Percentiles rank a stretch among this genome's conserved stretches.
Evolutionary conservation across 92 coral and sea anemone species (phyloP).

Genomic region (Chrysogorgia sp.): DNA sequence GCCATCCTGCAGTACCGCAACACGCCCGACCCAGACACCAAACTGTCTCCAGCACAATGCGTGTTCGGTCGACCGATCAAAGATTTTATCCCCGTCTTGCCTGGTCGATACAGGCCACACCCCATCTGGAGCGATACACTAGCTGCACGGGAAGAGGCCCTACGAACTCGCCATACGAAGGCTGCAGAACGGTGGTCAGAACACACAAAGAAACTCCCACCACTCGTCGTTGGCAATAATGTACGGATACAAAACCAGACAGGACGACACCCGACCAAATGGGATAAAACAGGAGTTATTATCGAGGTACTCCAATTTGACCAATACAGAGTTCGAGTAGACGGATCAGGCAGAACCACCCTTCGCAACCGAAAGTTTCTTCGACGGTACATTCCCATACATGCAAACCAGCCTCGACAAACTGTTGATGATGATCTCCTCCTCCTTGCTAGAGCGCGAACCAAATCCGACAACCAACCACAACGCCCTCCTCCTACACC

Average conservation of each 20-base stretch:
- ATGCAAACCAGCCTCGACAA: neutral
- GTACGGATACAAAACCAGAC: conserved; percentile 56
- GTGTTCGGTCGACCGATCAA: conserved; percentile 28
- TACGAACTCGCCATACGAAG: conserved; percentile 41
- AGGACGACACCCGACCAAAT: conserved; percentile 43
- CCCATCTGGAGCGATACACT: conserved; percentile 47
- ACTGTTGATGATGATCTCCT: neutral
- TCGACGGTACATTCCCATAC: conserved; percentile 21
- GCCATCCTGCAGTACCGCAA: no score
- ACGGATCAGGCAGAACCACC: conserved; percentile 55
- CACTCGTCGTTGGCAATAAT: conserved; percentile 8
- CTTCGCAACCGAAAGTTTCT: conserved; percentile 43
- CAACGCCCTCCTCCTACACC: no score
- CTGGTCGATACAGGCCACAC: conserved; percentile 28
- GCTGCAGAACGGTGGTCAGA: conserved; percentile 30
- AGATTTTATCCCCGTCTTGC: conserved; percentile 37
- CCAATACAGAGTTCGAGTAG: conserved; percentile 48
- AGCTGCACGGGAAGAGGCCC: conserved; percentile 44
- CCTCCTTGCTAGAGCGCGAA: no score
- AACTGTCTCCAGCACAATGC: conserved; percentile 48
- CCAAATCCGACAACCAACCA: no score
- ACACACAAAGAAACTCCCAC: conserved; percentile 44
- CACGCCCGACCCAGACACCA: conserved; percentile 27
- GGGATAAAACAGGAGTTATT: conserved; percentile 57
- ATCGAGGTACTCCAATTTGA: conserved; percentile 56